These are phyloP conservation scores for Akabosia matsudoensis DNA, from an alignment of 1,140 invertebrate species.

Conservation along the genomic window DNA sequence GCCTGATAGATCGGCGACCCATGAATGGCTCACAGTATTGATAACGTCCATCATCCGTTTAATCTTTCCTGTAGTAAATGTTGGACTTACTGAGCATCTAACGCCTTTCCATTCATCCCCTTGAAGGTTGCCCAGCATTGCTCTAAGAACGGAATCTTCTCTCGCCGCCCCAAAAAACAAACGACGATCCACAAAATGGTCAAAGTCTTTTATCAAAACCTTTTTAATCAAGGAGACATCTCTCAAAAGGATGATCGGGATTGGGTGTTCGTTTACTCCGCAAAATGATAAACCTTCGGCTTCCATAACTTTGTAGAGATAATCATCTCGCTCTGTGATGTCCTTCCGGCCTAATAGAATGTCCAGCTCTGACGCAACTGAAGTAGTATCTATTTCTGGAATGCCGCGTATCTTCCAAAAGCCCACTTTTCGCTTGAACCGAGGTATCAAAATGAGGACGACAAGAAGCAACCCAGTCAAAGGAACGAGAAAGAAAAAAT, in stretches of 20 bases:
- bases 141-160: neutral
- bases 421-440: neutral
- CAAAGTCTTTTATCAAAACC: conserved; percentile 57
- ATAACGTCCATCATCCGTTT: neutral
- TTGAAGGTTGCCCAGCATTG: neutral
- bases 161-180: conserved; percentile 27
- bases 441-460: neutral
- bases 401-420: neutral
- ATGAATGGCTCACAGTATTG: neutral
- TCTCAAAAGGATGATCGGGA: conserved; percentile 53
- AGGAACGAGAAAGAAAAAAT: too few relatives aligned
- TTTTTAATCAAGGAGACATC: conserved; percentile 56
- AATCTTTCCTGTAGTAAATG: neutral
- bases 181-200: conserved; percentile 54
- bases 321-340: conserved; percentile 1
- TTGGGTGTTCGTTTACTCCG: conserved; percentile 54
- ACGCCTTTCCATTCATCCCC: conserved; percentile 11
- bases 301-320: neutral
- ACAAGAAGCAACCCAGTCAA: too few relatives aligned
- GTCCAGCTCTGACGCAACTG: neutral
- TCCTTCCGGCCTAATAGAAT: neutral
- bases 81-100: neutral
- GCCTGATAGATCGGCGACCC: neutral
- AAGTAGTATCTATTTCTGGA: neutral
- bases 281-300: conserved; percentile 47